These are phyloP conservation scores for Melanaphis sacchari DNA, from an alignment of 1,140 invertebrate genomes.

Conservation along the genomic window DNA sequence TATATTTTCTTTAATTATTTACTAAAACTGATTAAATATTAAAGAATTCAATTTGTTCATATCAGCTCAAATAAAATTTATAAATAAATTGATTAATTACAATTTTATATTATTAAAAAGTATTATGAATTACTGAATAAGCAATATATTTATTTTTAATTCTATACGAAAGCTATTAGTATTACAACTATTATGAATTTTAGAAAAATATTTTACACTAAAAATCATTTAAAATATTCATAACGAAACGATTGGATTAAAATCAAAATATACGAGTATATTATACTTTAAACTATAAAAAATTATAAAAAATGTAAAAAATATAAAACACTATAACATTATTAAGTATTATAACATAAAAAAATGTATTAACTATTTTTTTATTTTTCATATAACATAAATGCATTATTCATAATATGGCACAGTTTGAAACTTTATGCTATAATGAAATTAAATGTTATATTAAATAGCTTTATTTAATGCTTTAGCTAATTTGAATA, in stretches of 20 bases:
- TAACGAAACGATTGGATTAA: neutral
- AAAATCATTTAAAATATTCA: neutral
- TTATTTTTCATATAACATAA: neutral
- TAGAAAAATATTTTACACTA: neutral
- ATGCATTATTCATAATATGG: neutral
- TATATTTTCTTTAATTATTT: neutral
- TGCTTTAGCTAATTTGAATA: neutral
- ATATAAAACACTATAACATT: neutral
- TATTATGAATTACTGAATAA: neutral
- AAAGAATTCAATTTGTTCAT: neutral
- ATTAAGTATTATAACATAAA: neutral
- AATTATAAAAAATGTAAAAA: neutral
- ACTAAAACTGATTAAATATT: neutral
- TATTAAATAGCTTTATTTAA: neutral
- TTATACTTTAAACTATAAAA: neutral
- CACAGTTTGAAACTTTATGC: neutral
- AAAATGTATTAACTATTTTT: neutral
- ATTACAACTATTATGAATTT: neutral
- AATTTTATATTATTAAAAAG: neutral
- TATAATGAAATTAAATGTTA: neutral
- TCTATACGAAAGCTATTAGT: neutral
- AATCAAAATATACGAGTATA: neutral
- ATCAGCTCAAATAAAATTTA: neutral
- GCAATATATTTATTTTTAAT: neutral
- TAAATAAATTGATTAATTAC: neutral